A percentile compares a stretch with the other conserved stretches of the same genome.
Conservation (phyloP, 2,797 vertebrate genomes). For the Microhierax caerulescens region DNA sequence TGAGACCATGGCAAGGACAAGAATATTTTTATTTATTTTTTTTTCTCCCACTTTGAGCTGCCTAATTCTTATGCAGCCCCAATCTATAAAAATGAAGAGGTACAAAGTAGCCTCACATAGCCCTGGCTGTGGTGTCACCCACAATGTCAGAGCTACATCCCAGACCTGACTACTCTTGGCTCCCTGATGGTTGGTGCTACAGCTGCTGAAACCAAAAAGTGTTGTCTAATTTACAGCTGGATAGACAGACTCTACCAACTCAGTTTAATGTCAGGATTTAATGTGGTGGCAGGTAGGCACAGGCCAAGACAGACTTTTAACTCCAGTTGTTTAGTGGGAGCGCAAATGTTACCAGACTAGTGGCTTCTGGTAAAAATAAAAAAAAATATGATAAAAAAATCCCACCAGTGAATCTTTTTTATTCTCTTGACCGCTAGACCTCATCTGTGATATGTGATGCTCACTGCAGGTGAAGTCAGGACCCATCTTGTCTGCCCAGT, state of each 20-base stretch:
- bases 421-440: background rate
- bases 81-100: background rate
- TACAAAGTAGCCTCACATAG: background rate
- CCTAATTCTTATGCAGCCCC: background rate
- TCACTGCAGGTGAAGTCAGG: background rate
- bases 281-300: rapidly evolving
- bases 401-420: background rate
- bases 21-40: too few relatives aligned
- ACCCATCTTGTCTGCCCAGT: background rate
- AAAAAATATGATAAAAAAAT: background rate
- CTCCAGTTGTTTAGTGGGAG: background rate
- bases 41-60: background rate
- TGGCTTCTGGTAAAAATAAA: background rate
- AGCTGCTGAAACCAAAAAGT: background rate
- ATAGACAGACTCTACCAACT: background rate
- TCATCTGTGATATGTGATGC: background rate
- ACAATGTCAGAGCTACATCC: background rate
- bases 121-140: too few relatives aligned
- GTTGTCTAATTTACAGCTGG: background rate
- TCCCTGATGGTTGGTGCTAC: rapidly evolving
- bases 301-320: background rate
- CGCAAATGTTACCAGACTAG: background rate
- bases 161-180: background rate
- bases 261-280: background rate
- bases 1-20: background rate